Percentiles rank a stretch among this genome's conserved stretches.
phyloP scores from a whole-genome alignment of 2,113 vertebrate species.

The Triplophysa rosa region DNA sequence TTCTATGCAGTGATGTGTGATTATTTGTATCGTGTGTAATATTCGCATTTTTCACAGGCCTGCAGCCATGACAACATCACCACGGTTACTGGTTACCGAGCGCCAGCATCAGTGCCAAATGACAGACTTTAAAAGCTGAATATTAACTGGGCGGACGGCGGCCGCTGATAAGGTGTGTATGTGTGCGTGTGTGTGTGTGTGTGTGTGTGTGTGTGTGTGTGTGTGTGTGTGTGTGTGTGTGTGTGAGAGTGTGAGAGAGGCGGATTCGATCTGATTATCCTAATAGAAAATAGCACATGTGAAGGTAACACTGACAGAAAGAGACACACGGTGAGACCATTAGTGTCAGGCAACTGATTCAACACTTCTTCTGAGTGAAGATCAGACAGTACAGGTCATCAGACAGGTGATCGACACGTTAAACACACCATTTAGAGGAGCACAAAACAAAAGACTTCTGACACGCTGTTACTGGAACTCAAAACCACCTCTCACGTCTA shows the following conservation, averaged over 20 bases:
- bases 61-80: constrained; percentile 53
- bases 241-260: not conserved
- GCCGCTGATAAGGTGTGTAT: constrained; percentile 28
- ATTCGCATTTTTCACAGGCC: not conserved
- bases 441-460: not conserved
- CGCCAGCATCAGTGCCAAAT: constrained; percentile 51
- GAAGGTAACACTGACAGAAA: constrained; percentile 51
- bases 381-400: not conserved
- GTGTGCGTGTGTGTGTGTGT: constrained; percentile 19
- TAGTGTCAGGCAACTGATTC: not conserved
- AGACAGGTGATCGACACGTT: not conserved
- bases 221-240: too few relatives aligned
- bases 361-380: not conserved
- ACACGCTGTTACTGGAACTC: too few relatives aligned
- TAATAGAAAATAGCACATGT: constrained; percentile 56
- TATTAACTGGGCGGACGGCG: constrained; percentile 60
- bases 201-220: too few relatives aligned
- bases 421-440: not conserved
- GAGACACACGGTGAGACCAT: constrained; percentile 45
- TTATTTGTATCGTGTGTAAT: too few relatives aligned
- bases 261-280: constrained; percentile 63
- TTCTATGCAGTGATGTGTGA: too few relatives aligned
- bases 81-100: constrained; percentile 38
- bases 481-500: too few relatives aligned
- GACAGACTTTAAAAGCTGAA: constrained; percentile 62